Base-by-base conservation (phyloP, 2,797 vertebrate species). In the Rhynchonycteris naso region DNA sequence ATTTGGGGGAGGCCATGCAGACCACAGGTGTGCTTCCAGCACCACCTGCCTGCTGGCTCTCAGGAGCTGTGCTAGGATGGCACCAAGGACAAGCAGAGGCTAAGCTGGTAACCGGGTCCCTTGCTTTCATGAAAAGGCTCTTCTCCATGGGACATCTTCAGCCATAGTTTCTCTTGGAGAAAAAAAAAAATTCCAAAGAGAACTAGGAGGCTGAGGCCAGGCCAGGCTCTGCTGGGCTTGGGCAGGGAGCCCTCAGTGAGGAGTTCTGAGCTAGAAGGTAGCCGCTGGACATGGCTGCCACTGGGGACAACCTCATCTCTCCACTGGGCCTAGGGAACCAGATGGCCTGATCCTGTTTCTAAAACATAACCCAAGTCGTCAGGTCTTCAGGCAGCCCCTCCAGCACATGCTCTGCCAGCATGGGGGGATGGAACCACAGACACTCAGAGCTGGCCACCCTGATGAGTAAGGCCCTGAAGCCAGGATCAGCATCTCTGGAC, bases 21-120 rank as follows among this genome's bases (percentile, higher is more conserved):
- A 33, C 71, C 68, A 47, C 80, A 84, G 76, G 83, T 93, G 54
- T 85, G 38, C 21, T 35, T 66, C 35, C 76, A 47, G 47, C 47
- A 63, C 74, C 66, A 59, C 89, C 76, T 91, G 85, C 63, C 63
- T 58, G 38, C 56, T 9, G 21, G 78, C 65, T 56, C 43, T 21
- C 61, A 74, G 80, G 18, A 1, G 13, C 87, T 5, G 13, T 8
- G n/a, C 59, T 33, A 88, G 78, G 92, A 47, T 80, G 52, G 13
- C 0, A 2, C 56, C 94, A 92, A 91, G 92, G 93, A 69, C 88
- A 78, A 59, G 56, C 22, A 78, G 61, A 71, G 68, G 71, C 61
- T 33, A 35, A 59, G 65, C 74, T 79, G 63, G 52, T 54, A 91
- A 56, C 26, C 2, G 21, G 54, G 43, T 7, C 75, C 80, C 81